These are phyloP conservation scores for Gymnarchus niloticus DNA, from an alignment of 2,113 vertebrate genomes.

Conservation along the genomic window DNA sequence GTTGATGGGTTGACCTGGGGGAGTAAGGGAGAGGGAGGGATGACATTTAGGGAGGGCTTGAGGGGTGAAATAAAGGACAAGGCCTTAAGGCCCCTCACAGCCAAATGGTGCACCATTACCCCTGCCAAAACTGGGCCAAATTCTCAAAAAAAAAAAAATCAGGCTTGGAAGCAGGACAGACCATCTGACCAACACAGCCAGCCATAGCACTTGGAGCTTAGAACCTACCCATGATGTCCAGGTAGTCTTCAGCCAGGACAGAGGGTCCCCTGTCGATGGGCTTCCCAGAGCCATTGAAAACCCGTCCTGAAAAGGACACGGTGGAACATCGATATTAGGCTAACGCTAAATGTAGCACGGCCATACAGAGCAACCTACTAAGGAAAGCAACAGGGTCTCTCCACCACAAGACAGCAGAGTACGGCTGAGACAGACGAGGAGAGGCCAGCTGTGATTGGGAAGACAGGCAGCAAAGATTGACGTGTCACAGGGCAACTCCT, in stretches of 20 bases:
- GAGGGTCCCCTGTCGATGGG: conserved; percentile 71
- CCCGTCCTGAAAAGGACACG: conserved; percentile 55
- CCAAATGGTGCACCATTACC: not conserved
- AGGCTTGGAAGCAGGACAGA: not conserved
- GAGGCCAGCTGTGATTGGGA: too few species aligned
- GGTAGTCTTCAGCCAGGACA: conserved; percentile 71
- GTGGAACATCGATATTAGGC: not conserved
- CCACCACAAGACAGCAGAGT: too few species aligned
- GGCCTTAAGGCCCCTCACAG: not conserved
- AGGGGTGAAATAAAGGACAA: not conserved
- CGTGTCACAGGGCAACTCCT: too few species aligned
- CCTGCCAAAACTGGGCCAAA: not conserved
- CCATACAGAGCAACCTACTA: too few species aligned
- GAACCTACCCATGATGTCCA: conserved; percentile 72
- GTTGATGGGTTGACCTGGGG: conserved; percentile 70
- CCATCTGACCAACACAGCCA: not conserved
- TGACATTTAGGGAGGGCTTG: not conserved
- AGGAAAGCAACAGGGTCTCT: too few species aligned
- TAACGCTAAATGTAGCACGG: not conserved
- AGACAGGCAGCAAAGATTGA: too few species aligned
- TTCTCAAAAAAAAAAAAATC: not conserved
- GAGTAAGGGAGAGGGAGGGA: not conserved
- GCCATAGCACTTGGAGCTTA: not conserved
- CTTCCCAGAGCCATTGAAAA: conserved; percentile 74
- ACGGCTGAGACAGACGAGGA: too few species aligned